Evolutionary conservation across 2,888 invertebrate genomes (phyloP), one percentile per base, ranked within the genome.

Genomic region (Neoitamus cyanurus): DNA sequence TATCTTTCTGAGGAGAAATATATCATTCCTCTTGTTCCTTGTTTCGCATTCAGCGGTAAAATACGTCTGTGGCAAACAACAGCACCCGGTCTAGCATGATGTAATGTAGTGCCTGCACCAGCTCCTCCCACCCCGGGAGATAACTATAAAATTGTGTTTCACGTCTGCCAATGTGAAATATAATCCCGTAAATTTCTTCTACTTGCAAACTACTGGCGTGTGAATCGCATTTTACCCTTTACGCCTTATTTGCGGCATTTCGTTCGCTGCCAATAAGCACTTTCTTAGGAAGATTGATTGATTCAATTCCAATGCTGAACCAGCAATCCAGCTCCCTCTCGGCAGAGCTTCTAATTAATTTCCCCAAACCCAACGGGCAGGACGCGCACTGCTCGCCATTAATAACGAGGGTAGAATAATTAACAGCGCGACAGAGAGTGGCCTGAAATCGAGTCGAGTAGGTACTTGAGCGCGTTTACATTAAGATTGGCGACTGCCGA

Each of bases 241-340:
- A 34, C 48, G 20, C 48, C 31, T 46, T 69, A 36, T 36, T 34
- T 69, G 68, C 82, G 69, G 68, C 69, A 28, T 69, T 69, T 69
- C 37, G 68, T n/a, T 37, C 11, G 25, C 28, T 25, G 25, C 20
- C 36, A 82, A 68, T 82, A 36, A 25, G 78, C 28, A n/a, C 15
- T 69, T 69, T 82, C 82, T 69, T 82, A 1, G 25, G 34, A 82
- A 82, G 82, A 82, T 82, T 82, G 82, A 82, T 82, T 82, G 69
- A 69, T 82, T 34, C 69, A 82, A 82, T 82, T 69, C 28, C 15
- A 68, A 69, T 11, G 82, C 69, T 36, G 78, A 28, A 3, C 69
- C 37, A 25, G 69, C 48, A 69, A 37, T 7, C 36, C 9, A 37
- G 20, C 82, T 7, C 3, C 48, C 82, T 15, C 28, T 25, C 11